phyloP scores from a whole-genome alignment of 2,888 invertebrate genomes.

The Morpho achilles region DNA sequence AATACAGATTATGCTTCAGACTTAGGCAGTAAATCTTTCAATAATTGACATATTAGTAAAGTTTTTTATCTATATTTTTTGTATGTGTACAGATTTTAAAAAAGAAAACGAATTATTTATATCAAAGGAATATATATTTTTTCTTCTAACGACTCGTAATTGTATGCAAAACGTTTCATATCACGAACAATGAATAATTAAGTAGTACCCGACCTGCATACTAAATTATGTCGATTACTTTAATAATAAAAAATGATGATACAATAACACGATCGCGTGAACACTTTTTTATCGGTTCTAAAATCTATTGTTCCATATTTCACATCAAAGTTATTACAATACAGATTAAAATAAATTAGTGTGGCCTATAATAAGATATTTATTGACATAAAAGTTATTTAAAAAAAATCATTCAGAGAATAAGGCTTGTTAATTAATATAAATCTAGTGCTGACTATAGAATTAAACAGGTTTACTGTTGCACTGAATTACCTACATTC shows the following conservation, averaged over 20 bases:
- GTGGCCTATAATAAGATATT: not conserved
- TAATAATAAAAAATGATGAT: constrained; percentile 29
- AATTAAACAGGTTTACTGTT: constrained; percentile 19
- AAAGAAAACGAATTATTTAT: no score
- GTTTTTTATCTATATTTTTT: no score
- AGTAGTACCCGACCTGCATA: constrained; percentile 30
- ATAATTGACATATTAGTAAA: no score
- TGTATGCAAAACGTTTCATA: constrained; percentile 19
- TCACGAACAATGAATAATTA: constrained; percentile 35
- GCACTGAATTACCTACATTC: constrained; percentile 25
- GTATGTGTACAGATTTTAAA: no score
- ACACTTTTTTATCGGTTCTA: constrained; percentile 35
- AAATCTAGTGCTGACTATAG: not conserved
- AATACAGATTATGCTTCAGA: not conserved
- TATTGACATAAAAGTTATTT: no score
- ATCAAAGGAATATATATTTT: not conserved
- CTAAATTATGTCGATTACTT: constrained; percentile 32
- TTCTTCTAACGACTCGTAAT: not conserved
- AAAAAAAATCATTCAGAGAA: no score
- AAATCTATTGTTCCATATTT: constrained; percentile 37
- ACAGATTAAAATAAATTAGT: constrained; percentile 21
- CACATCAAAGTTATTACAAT: constrained; percentile 21
- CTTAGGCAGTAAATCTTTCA: no score
- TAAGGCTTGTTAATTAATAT: not conserved
- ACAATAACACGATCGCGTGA: constrained; percentile 37